Base-by-base conservation (phyloP, 2,797 vertebrate genomes). In the Chaunax sp. region DNA sequence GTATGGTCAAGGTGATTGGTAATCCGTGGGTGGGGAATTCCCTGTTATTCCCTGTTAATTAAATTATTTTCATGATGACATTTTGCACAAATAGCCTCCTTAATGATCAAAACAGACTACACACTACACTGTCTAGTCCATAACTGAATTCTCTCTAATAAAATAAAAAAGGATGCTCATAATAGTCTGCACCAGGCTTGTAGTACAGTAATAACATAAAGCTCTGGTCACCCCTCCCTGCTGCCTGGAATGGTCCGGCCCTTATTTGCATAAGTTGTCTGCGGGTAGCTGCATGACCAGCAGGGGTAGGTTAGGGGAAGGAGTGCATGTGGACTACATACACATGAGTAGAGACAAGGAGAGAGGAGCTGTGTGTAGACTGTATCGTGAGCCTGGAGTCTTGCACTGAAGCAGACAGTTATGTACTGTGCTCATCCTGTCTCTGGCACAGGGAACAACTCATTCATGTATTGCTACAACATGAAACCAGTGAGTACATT, bases 351-450 rank as follows among this genome's bases (percentile, higher is more conserved):
- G 81, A 92, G 88, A 50, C 67, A 49, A 74, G 52, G 65, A 77
- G 88, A 89, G 91, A 83, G 82, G 89, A 86, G 77, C 85, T 68
- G 69, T 70, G 72, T 77, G 75, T 80, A 86, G 85, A 90, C 79
- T 84, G 85, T 86, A 76, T 43, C 55, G 75, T 82, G 81, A 88
- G 77, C 76, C 37, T 54, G 86, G 82, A 87, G 30, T 82, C 55
- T 72, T 69, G 72, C 58, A 55, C 73, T 80, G 69, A 88, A 78
- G 47, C 72, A 66, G 54, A 79, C 77, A 80, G 91, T 90, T 92
- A 98, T 98, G 97, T 97, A 96, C 91, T 98, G 97, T 91, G 94
- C 97, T 79, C 96, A 96, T 86, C 94, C 96, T 75, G 96, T 93
- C 71, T 93, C 97, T 66, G 95, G 95, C 78, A 90, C 95, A 93